Conservation (phyloP, 2,888 invertebrate species). For the Noctua janthe region DNA sequence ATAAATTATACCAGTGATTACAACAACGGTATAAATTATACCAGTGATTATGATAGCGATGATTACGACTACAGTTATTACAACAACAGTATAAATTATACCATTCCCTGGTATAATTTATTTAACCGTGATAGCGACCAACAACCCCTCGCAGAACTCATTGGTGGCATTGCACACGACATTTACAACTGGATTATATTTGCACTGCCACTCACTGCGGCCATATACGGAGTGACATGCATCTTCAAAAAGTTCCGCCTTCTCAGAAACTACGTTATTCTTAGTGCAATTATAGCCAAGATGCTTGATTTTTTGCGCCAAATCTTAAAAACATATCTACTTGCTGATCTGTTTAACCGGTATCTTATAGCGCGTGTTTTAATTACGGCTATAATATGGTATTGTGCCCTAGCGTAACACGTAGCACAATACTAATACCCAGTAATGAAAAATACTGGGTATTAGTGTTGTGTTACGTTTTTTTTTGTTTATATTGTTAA, state of each 20-base stretch:
- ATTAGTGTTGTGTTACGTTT: too few relatives aligned
- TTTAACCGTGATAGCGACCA: too few relatives aligned
- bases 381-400: rapidly evolving
- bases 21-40: too few relatives aligned
- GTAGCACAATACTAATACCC: too few relatives aligned
- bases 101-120: too few relatives aligned
- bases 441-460: too few relatives aligned
- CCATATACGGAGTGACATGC: conserved; percentile 21
- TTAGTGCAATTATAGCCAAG: conserved; percentile 8
- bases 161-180: too few relatives aligned
- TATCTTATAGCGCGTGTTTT: background rate
- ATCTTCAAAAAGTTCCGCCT: conserved; percentile 28
- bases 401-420: too few relatives aligned
- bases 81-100: background rate
- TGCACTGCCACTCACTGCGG: background rate
- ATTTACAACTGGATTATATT: too few relatives aligned
- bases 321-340: background rate
- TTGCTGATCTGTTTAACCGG: background rate
- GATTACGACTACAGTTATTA: background rate
- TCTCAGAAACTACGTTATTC: conserved; percentile 33
- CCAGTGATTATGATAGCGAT: too few relatives aligned
- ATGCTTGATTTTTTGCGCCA: background rate
- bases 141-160: too few relatives aligned
- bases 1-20: background rate
- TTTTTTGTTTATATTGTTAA: too few relatives aligned